Evolutionary conservation across 2,888 invertebrate genomes (phyloP).

Genomic region (Lithophane semibrunnea): DNA sequence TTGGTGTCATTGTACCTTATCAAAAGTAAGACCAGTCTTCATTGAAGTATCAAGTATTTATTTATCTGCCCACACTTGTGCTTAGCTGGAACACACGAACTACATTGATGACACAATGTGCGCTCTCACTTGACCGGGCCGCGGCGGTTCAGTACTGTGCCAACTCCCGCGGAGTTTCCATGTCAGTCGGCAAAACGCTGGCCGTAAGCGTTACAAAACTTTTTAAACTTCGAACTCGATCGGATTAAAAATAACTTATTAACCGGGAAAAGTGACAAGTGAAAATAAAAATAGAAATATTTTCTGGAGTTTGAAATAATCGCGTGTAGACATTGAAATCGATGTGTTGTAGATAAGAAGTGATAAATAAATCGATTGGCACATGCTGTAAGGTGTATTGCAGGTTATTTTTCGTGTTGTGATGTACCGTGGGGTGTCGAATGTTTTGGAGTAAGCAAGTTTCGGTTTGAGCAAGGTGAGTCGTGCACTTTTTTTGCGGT

Average conservation of each 20-base stretch:
- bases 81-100: conserved; percentile 75
- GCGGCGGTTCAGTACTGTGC: conserved; percentile 80
- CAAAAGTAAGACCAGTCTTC: conserved; percentile 32
- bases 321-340: conserved; percentile 58
- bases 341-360: conserved; percentile 72
- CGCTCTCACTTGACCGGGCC: conserved; percentile 84
- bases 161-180: conserved; percentile 78
- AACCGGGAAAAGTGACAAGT: conserved; percentile 67
- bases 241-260: conserved; percentile 43
- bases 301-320: conserved; percentile 45
- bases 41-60: conserved; percentile 47
- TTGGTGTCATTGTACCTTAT: conserved; percentile 44
- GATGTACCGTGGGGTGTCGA: conserved; percentile 81
- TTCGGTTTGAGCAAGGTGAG: conserved; percentile 85
- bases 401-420: conserved; percentile 77
- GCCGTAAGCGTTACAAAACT: conserved; percentile 77
- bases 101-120: conserved; percentile 79
- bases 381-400: conserved; percentile 71
- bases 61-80: conserved; percentile 61
- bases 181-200: conserved; percentile 73
- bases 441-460: conserved; percentile 81
- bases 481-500: conserved; percentile 72
- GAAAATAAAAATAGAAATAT: conserved; percentile 37
- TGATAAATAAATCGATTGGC: conserved; percentile 81
- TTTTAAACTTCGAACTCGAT: conserved; percentile 66